Percentiles rank a stretch among this genome's conserved stretches.
Evolutionary conservation across 2,888 invertebrate species (phyloP).

Genomic region (Leucophora obtusa): DNA sequence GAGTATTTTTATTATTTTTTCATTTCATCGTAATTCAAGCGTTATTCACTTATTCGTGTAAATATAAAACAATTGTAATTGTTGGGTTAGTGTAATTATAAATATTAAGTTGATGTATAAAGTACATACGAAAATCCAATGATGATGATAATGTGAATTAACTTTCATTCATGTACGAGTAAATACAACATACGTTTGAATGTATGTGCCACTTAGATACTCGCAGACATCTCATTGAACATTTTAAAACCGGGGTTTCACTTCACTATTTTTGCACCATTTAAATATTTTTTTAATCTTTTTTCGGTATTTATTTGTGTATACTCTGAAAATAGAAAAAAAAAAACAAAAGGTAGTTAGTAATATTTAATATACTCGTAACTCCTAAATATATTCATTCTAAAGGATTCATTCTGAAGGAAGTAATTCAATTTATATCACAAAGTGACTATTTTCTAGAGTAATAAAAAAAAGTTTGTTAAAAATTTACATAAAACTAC

Average conservation of each 20-base stretch:
- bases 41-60: slow-evolving; percentile 33
- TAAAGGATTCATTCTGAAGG: no score
- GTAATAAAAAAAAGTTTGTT: no score
- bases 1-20: slow-evolving; percentile 30
- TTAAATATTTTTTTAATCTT: not conserved
- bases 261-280: slow-evolving; percentile 1
- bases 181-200: not conserved
- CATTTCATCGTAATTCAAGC: slow-evolving; percentile 15
- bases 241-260: not conserved
- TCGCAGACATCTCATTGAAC: not conserved
- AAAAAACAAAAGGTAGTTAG: not conserved
- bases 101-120: slow-evolving; percentile 1
- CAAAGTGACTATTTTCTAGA: no score
- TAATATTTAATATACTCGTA: no score
- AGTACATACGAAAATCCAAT: slow-evolving; percentile 15
- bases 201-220: slow-evolving; percentile 1
- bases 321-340: slow-evolving; percentile 7
- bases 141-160: slow-evolving; percentile 44
- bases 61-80: slow-evolving; percentile 54
- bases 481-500: no score
- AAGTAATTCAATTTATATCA: no score
- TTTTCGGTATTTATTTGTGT: slow-evolving; percentile 1
- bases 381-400: no score
- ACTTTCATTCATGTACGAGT: slow-evolving; percentile 44
- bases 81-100: slow-evolving; percentile 47